Evolutionary conservation across 53 echinoderm and acorn worm species (phyloP).

Genomic region (Patiria pectinifera): DNA sequence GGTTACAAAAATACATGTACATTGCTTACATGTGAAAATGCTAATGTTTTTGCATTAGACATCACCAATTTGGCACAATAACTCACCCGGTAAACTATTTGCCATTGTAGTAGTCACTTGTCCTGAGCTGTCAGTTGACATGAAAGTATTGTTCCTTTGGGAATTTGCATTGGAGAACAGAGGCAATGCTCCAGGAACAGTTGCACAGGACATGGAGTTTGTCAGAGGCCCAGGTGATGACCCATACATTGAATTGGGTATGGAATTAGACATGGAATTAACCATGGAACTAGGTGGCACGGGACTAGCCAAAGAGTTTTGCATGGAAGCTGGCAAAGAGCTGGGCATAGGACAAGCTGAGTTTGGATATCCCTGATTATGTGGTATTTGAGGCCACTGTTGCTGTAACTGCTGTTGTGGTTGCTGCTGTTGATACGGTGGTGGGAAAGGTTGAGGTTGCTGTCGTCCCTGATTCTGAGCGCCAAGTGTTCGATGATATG

Average conservation of each 20-base stretch:
- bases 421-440: constrained; percentile 57
- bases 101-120: constrained; percentile 74
- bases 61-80: not conserved
- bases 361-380: constrained; percentile 65
- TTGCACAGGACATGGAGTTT: constrained; percentile 54
- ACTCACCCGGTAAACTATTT: constrained; percentile 80
- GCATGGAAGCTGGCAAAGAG: constrained; percentile 67
- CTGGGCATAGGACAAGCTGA: constrained; percentile 60
- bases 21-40: not conserved
- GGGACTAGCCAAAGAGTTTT: constrained; percentile 53
- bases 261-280: constrained; percentile 70
- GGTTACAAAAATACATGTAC: not conserved
- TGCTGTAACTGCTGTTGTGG: constrained; percentile 51
- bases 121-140: constrained; percentile 29
- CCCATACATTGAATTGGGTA: constrained; percentile 51
- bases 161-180: constrained; percentile 29
- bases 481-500: constrained; percentile 70
- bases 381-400: constrained; percentile 46
- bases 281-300: constrained; percentile 59
- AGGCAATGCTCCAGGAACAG: constrained; percentile 47
- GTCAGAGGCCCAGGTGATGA: constrained; percentile 49
- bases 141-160: constrained; percentile 49
- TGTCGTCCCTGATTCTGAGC: constrained; percentile 62
- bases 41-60: not conserved
- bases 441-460: constrained; percentile 62